Percentiles rank a stretch among this genome's conserved stretches.
Evolutionary conservation across 2,888 invertebrate genomes (phyloP).

Genomic region (Spatulosminthurus flaviceps): DNA sequence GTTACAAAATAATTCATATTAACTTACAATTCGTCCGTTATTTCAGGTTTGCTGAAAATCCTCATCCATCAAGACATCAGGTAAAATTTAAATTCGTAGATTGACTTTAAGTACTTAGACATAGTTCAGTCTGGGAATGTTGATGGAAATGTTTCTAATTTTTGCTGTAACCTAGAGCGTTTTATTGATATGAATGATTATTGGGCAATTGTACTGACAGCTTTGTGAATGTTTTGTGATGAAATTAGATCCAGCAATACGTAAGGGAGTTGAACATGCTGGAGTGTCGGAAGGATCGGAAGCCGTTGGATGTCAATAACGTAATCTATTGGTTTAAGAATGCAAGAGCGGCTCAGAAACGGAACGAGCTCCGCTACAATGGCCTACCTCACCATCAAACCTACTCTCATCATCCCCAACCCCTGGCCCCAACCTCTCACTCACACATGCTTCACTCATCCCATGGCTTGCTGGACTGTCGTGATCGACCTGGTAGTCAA

Average conservation of each 20-base stretch:
- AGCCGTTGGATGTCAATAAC: constrained; percentile 94
- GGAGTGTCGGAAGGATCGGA: constrained; percentile 90
- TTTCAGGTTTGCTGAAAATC: constrained; percentile 83
- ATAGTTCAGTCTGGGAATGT: no score
- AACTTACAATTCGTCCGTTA: neutral
- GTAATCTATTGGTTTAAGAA: constrained; percentile 99
- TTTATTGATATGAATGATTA: no score
- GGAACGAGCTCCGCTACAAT: constrained; percentile 76
- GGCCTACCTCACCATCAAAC: constrained; percentile 52
- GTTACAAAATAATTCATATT: no score
- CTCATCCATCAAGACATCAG: constrained; percentile 95
- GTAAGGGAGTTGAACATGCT: constrained; percentile 91
- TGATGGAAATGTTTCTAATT: no score
- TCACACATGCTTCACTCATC: constrained; percentile 40
- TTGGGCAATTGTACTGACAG: no score
- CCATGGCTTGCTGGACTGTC: constrained; percentile 20
- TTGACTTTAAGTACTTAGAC: neutral
- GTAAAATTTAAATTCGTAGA: constrained; percentile 62
- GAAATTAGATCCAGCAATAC: constrained; percentile 83
- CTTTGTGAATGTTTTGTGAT: neutral
- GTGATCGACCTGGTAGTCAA: constrained; percentile 15
- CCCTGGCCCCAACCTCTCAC: constrained; percentile 55
- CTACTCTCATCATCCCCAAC: constrained; percentile 67
- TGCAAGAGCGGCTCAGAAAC: constrained; percentile 91
- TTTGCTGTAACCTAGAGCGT: no score